Evolutionary conservation across 2,888 invertebrate genomes (phyloP).

Genomic region (Morpho deidamia): DNA sequence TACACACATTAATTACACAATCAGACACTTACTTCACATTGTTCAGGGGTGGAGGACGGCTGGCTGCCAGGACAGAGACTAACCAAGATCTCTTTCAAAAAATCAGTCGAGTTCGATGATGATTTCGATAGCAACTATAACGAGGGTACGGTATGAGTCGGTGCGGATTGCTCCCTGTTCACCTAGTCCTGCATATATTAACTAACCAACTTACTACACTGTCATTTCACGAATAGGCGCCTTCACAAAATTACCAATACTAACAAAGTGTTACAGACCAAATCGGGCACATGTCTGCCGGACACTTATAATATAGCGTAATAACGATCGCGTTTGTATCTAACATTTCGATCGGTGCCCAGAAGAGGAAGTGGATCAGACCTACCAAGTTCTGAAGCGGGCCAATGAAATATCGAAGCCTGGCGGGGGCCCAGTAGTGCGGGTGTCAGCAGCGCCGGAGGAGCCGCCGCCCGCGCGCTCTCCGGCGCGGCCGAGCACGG

Average conservation of each 20-base stretch:
- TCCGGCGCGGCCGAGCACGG: slow-evolving; percentile 67
- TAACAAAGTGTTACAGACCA: slow-evolving; percentile 27
- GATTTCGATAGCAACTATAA: slow-evolving; percentile 72
- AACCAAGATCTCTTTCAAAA: slow-evolving; percentile 73
- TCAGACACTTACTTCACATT: slow-evolving; percentile 59
- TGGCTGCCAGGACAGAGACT: slow-evolving; percentile 77
- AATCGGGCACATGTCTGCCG: slow-evolving; percentile 4
- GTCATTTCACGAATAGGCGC: slow-evolving; percentile 21
- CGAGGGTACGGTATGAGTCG: slow-evolving; percentile 65
- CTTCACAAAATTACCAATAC: slow-evolving; percentile 28
- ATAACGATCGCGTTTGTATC: slow-evolving; percentile 38
- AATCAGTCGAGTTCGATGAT: slow-evolving; percentile 71
- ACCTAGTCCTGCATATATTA: slow-evolving; percentile 42
- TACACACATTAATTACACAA: slow-evolving; percentile 38
- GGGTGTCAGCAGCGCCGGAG: slow-evolving; percentile 60
- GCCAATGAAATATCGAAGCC: slow-evolving; percentile 90
- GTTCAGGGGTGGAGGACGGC: slow-evolving; percentile 70
- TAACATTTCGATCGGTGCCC: slow-evolving; percentile 71
- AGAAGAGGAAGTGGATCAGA: slow-evolving; percentile 90
- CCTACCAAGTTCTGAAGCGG: slow-evolving; percentile 96
- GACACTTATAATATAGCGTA: slow-evolving; percentile 7
- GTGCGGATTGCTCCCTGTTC: slow-evolving; percentile 62
- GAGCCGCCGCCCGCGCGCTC: slow-evolving; percentile 62
- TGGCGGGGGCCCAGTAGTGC: slow-evolving; percentile 67
- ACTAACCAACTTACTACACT: slow-evolving; percentile 25